Base-by-base conservation (phyloP, 2,888 invertebrate species). In the Empis livida region DNA sequence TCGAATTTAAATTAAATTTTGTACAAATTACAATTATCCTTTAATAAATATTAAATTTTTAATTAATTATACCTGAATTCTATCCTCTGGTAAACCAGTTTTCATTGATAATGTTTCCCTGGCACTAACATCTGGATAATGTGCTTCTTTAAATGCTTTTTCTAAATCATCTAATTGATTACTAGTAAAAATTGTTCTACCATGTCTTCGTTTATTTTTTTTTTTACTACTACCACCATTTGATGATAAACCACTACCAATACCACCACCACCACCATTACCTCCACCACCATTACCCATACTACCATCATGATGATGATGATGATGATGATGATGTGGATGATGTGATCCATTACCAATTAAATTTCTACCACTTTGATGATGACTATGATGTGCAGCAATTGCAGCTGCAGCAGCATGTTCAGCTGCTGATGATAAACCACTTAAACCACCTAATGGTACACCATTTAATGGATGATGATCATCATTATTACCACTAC, bases 101-200 rank as follows among this genome's bases (percentile, higher is more conserved):
- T 91, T 89, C 60, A 91, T 79, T 50, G 89, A 90, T 57, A 92
- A 77, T 86, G 90, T 87, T 72, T 92, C 91, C 49, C 97, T 74
- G 46, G 96, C 95, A 71, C 95, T 95, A 56, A 99, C 96, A 73
- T 99, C 97, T 9, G 99, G 97, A 73, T 99, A 99, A 75, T 97
- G 97, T 42, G 97, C 96, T 67, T 96, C 96, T 71, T 95, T 94
- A 79, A 99, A 99, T 27, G 97, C 94, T 72, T 95, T 94, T 76
- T 99, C 97, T 71, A 99, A 77, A 73, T 97, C 96, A 73, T 99
- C 96, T 74, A 97, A 79, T 75, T 99, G 97, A 77, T 93, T 95
- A 67, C 93, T 93, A 57, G 97, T 96, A 81, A 99, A 99, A 74
- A 99, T 99, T 59, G 97, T 99, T 75, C 95, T 88, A 75, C 82